These are phyloP conservation scores for Syngnathus typhle DNA, from an alignment of 2,113 vertebrate species.

Conservation along the genomic window DNA sequence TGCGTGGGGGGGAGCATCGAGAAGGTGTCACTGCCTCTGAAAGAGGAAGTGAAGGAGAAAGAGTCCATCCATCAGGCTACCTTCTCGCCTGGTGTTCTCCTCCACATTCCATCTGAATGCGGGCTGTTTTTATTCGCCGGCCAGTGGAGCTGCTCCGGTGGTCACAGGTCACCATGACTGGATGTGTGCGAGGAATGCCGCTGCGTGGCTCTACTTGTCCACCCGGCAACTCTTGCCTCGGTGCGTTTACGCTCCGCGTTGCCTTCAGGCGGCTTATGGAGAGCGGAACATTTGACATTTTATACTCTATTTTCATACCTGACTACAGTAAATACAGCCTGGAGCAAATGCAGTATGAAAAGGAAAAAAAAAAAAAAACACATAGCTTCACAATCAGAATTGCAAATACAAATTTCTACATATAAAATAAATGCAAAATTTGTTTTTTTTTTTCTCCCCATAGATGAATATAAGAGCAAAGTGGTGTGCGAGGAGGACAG, in stretches of 20 bases:
- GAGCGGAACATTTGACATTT: neutral
- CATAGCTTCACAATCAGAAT: too few species aligned
- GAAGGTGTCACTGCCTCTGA: neutral
- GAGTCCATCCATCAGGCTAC: conserved; percentile 34
- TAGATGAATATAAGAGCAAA: conserved; percentile 87
- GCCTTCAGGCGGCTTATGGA: neutral
- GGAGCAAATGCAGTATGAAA: neutral
- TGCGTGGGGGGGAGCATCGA: conserved; percentile 19
- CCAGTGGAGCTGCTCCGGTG: conserved; percentile 50
- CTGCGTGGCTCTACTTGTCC: conserved; percentile 60
- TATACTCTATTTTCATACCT: neutral
- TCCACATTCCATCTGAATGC: conserved; percentile 51
- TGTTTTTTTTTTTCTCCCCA: conserved; percentile 7
- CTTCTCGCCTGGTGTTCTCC: conserved; percentile 10
- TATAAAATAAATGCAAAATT: too few species aligned
- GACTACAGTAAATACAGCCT: neutral
- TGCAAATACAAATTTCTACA: too few species aligned
- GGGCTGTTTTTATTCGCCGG: conserved; percentile 51
- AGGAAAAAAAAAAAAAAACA: too few species aligned
- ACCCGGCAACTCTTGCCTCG: conserved; percentile 7
- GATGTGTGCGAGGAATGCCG: conserved; percentile 58
- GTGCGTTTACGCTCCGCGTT: conserved; percentile 1
- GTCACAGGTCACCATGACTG: conserved; percentile 63
- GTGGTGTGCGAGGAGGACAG: conserved; percentile 85
- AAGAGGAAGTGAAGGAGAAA: conserved; percentile 35